phyloP scores from a whole-genome alignment of 2,888 invertebrate species.

The Cantharis rustica region DNA sequence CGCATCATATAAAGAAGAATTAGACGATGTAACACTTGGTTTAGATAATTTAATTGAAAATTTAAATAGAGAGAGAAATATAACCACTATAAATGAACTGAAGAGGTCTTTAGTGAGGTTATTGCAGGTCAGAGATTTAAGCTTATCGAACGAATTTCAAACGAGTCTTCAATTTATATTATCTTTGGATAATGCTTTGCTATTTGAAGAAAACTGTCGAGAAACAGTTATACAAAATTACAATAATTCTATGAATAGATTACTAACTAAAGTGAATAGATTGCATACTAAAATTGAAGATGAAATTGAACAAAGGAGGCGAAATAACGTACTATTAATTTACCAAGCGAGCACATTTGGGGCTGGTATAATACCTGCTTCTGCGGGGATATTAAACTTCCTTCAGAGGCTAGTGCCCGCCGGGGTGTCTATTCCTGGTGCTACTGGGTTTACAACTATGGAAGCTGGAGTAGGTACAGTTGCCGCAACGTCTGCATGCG shows the following conservation, averaged over 20 bases:
- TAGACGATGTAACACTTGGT: background rate
- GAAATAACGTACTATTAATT: background rate
- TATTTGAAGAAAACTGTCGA: conserved; percentile 1
- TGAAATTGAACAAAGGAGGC: background rate
- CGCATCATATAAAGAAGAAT: conserved; percentile 10
- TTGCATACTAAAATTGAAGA: background rate
- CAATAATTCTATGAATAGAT: background rate
- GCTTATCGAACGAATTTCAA: background rate
- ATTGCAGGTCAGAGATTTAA: background rate
- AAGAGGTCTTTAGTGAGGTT: background rate
- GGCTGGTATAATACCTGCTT: background rate
- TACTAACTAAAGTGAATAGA: background rate
- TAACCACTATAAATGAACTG: background rate
- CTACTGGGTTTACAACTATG: background rate
- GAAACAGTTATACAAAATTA: conserved; percentile 6
- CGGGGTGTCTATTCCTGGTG: background rate
- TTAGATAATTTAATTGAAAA: background rate
- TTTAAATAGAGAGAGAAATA: background rate
- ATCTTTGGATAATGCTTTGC: background rate
- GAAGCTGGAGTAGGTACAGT: conserved; percentile 6
- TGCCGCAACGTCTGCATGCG: background rate
- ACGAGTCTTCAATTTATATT: conserved; percentile 4
- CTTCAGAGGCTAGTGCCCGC: background rate
- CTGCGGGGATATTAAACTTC: background rate
- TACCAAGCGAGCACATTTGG: background rate